Evolutionary conservation across 2,888 invertebrate species (phyloP), one percentile per base, ranked within the genome.

Genomic region (Heliconius charithonia): DNA sequence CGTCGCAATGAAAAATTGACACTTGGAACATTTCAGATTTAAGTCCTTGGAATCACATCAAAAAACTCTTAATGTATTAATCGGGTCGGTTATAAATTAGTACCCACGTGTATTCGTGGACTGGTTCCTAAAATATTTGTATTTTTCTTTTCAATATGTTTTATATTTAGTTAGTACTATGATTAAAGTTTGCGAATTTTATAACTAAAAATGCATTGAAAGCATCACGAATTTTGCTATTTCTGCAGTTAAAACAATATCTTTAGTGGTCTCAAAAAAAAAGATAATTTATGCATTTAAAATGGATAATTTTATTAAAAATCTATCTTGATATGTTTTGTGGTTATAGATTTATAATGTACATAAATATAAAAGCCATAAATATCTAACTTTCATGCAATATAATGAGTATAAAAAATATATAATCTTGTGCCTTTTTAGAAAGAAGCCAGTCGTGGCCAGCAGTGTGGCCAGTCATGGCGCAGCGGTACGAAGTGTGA

Each of bases 1-100:
- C 88, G 91, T 89, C 91, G 86, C 86, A 86, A 87, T 90, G 90
- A 92, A 86, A 89, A 88, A 92, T 92, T 89, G 89, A 87, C 82
- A 80, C 85, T 80, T 69, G 84, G 84, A 87, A 82, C 86, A 87
- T 88, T 88, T 87, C 86, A 84, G 86, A 86, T 86, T 87, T 86
- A 85, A 83, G 75, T 71, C 74, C 72, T 62, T 77, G 63, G 75
- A 73, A 27, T 45, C 41, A 19, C 41, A 45, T 19, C 16, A 45
- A 25, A 25, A 25, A 41, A 25, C 7, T 16, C 72, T 56, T 37
- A 32, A 37, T 10, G 12, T 27, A 13, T 12, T 62, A n/a, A 25
- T 27, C 13, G 62, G 25, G 12, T 62, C 25, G 1, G 4, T 25
- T 4, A 13, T 27, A 62, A 25, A 62, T 51, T 51, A 19, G 51